Percentiles rank a stretch among this genome's conserved stretches.
Evolutionary conservation across 2,888 invertebrate species (phyloP).

Genomic region (Zeuzera pyrina): DNA sequence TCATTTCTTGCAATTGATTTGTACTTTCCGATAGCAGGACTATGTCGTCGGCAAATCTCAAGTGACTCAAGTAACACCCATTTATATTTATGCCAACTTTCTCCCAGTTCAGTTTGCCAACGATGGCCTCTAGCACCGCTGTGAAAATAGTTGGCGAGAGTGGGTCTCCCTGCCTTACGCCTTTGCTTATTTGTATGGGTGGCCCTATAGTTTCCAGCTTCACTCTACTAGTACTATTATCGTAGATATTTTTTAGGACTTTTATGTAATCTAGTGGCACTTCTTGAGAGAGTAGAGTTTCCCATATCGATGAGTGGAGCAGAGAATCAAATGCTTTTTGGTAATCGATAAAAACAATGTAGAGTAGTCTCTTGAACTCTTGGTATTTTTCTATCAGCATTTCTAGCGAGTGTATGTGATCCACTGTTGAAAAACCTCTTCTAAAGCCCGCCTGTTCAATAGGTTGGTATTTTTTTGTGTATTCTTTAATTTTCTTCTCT

Average conservation of each 20-base stretch:
- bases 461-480: background rate
- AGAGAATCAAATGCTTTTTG: background rate
- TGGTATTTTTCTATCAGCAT: background rate
- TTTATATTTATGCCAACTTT: too few relatives aligned
- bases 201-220: background rate
- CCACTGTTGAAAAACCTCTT: background rate
- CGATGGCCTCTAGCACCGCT: too few relatives aligned
- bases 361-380: background rate
- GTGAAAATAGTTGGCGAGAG: background rate
- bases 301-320: background rate
- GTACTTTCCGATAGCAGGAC: too few relatives aligned
- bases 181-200: background rate
- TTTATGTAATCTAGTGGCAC: background rate
- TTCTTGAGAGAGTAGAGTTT: background rate
- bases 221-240: background rate
- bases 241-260: background rate
- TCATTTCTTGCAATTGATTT: too few relatives aligned
- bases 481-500: constrained; percentile 1
- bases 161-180: background rate
- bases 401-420: background rate
- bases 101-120: too few relatives aligned
- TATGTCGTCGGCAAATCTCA: too few relatives aligned
- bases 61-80: too few relatives aligned
- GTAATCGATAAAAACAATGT: background rate
- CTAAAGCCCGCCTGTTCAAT: background rate